These are phyloP conservation scores for Galago senegalensis DNA, from an alignment of 2,797 vertebrate genomes.

Conservation along the genomic window DNA sequence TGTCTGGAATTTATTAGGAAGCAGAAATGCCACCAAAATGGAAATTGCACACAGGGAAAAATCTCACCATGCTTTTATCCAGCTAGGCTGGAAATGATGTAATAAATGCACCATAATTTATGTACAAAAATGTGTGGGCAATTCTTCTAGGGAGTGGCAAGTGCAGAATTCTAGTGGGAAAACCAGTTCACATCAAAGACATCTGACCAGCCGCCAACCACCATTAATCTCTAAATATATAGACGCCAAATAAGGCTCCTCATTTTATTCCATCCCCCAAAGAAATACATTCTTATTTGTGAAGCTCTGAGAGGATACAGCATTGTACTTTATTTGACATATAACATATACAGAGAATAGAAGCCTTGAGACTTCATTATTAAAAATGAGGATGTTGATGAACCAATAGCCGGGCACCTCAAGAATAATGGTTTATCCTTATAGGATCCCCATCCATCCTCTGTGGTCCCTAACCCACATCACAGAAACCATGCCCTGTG, in stretches of 20 bases:
- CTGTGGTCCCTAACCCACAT: conserved; percentile 52
- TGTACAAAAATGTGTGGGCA: conserved; percentile 83
- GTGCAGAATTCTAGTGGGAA: conserved; percentile 85
- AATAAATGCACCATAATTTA: conserved; percentile 88
- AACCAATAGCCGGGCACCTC: conserved; percentile 61
- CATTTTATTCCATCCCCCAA: conserved; percentile 82
- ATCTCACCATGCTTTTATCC: conserved; percentile 83
- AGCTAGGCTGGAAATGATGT: conserved; percentile 87
- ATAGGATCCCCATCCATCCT: conserved; percentile 53
- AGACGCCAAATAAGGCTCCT: conserved; percentile 84
- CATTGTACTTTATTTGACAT: conserved; percentile 58
- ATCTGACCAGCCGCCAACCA: conserved; percentile 85
- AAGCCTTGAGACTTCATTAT: conserved; percentile 77
- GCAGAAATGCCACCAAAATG: conserved; percentile 89
- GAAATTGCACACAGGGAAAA: conserved; percentile 86
- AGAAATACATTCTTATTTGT: conserved; percentile 85
- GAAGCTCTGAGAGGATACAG: conserved; percentile 84
- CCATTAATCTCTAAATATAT: conserved; percentile 85
- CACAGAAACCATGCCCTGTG: conserved; percentile 65
- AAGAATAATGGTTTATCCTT: conserved; percentile 24
- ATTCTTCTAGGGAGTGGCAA: conserved; percentile 83
- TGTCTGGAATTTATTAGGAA: conserved; percentile 90
- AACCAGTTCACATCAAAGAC: conserved; percentile 87
- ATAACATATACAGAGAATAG: conserved; percentile 1
- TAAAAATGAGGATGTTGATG: conserved; percentile 73